Evolutionary conservation across 2,888 invertebrate genomes (phyloP), one percentile per base, ranked within the genome.

Genomic region (Metacarcinus magister): DNA sequence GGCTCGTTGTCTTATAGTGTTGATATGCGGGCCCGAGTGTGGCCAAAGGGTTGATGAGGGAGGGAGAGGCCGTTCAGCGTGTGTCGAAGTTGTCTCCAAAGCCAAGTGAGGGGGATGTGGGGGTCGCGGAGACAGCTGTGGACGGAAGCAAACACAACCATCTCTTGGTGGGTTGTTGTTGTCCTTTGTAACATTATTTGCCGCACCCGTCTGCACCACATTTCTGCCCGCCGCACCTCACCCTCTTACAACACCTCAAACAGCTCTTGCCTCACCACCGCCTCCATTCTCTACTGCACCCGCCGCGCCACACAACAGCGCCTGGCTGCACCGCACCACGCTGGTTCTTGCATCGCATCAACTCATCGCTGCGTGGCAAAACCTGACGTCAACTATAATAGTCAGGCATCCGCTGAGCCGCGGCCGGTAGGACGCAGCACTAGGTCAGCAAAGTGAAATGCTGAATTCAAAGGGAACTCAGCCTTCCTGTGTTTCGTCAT

Each of bases 351-450:
- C 87, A 67, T 44, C 93, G 48, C 67, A 75, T 67, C 93, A 93
- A 46, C 75, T 93, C 44, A 93, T 82, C 75, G 23, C 93, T 93
- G 46, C 54, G 32, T 60, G 60, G 48, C 48, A 32, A 82, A 82
- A 93, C 28, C 75, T 93, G 82, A 46, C 93, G 92, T 92, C 92
- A 92, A 3, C 92, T 54, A 39, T 39, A 39, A 39, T 39, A 32
- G 13, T 48, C 93, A 93, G 32, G 67, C 44, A 93, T 82, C 93
- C 44, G 75, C 93, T 28, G 93, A 93, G n/a, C 82, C 75, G 75
- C 82, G 93, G 75, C 75, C 82, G 75, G 75, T 46, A 75, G 82
- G 28, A 75, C 4, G 44, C 44, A 93, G 32, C 43, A 82, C 75
- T 75, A 82, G 93, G 93, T 93, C 93, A 93, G 75, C 44, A 91